phyloP scores from a whole-genome alignment of 2,797 vertebrate genomes.

The Spinibarbus caldwelli region DNA sequence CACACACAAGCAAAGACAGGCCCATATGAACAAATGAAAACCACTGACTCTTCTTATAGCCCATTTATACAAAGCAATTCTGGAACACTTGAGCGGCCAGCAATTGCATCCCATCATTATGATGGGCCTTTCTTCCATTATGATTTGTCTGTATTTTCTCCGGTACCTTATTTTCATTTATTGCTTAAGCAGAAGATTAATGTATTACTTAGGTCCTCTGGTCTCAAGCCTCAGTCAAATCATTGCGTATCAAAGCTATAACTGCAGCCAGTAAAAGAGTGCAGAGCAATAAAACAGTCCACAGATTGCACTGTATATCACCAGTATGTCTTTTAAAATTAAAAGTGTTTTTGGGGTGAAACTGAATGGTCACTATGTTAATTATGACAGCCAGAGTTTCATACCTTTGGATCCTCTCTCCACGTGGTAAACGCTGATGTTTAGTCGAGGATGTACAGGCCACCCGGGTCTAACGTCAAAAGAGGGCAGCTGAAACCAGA shows the following conservation, averaged over 20 bases:
- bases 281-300: background rate
- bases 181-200: background rate
- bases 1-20: constrained; percentile 56
- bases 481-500: constrained; percentile 31
- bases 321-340: background rate
- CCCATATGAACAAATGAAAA: constrained; percentile 14
- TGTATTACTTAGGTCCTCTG: background rate
- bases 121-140: background rate
- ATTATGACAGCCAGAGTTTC: background rate
- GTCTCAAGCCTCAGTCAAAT: background rate
- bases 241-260: background rate
- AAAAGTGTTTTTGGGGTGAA: background rate
- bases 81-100: background rate
- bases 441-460: constrained; percentile 58
- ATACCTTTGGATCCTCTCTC: constrained; percentile 75
- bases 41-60: no score
- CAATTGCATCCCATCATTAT: background rate
- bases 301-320: background rate
- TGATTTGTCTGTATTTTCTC: background rate
- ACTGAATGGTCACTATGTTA: constrained; percentile 4
- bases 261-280: background rate
- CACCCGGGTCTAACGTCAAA: constrained; percentile 48
- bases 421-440: constrained; percentile 86
- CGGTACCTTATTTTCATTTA: background rate
- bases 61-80: background rate